Percentiles rank a stretch among this genome's conserved stretches.
Evolutionary conservation across 1,140 invertebrate genomes (phyloP).

Genomic region (Plutomurus gul): DNA sequence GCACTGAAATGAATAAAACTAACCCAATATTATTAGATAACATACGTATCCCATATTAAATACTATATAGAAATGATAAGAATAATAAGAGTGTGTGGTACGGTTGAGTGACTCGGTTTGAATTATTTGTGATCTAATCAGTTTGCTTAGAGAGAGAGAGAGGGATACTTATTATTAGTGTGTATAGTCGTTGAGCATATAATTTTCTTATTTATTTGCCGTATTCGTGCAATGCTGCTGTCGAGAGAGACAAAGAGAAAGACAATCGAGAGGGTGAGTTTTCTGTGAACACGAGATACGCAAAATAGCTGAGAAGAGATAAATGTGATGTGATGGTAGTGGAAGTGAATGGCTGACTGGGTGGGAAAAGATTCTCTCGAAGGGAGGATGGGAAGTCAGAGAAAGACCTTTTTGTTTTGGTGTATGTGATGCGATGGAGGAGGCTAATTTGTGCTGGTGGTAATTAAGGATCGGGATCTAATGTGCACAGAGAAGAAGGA

Average conservation of each 20-base stretch:
- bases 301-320: not conserved
- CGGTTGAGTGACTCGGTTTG: too few species aligned
- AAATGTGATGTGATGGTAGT: slow-evolving; percentile 36
- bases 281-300: not conserved
- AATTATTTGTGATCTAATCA: too few species aligned
- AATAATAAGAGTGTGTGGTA: too few species aligned
- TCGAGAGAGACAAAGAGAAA: not conserved
- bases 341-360: not conserved
- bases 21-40: too few species aligned
- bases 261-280: slow-evolving; percentile 24
- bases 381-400: slow-evolving; percentile 28
- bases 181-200: too few species aligned
- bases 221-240: not conserved
- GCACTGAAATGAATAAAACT: too few species aligned
- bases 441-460: slow-evolving; percentile 53
- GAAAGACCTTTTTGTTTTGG: slow-evolving; percentile 40
- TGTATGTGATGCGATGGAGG: slow-evolving; percentile 33
- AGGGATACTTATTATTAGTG: too few species aligned
- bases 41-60: too few species aligned
- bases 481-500: slow-evolving; percentile 35
- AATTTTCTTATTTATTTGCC: not conserved
- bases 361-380: slow-evolving; percentile 16
- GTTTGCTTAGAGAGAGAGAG: too few species aligned
- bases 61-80: too few species aligned
- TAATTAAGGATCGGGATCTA: slow-evolving; percentile 51